Evolutionary conservation across 2,888 invertebrate genomes (phyloP).

Genomic region (Heliconius charithonia): DNA sequence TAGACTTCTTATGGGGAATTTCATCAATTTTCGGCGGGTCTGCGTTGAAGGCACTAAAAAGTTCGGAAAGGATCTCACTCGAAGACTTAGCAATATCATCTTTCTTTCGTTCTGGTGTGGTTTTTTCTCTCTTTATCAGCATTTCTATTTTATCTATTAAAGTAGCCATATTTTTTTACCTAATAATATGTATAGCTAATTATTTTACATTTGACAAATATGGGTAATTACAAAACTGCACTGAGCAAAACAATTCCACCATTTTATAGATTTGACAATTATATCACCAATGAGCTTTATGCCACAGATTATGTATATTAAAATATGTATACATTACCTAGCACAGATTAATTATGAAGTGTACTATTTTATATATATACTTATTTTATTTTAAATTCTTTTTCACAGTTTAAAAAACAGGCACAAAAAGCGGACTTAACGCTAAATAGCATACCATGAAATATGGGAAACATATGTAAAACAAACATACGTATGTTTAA

Average conservation of each 20-base stretch:
- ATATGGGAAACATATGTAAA: no score
- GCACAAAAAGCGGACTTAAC: no score
- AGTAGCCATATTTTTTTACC: slow-evolving; percentile 61
- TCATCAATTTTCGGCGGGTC: slow-evolving; percentile 85
- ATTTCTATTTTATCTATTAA: slow-evolving; percentile 76
- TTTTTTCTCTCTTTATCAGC: slow-evolving; percentile 76
- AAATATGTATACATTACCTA: background rate
- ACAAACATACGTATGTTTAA: no score
- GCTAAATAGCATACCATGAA: no score
- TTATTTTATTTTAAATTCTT: no score
- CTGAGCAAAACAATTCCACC: slow-evolving; percentile 21
- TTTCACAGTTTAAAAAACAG: no score
- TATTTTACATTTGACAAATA: background rate
- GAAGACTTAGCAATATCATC: slow-evolving; percentile 86
- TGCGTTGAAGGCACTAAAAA: slow-evolving; percentile 91
- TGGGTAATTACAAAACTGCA: slow-evolving; percentile 17
- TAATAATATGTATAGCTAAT: background rate
- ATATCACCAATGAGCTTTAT: background rate
- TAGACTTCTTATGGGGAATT: slow-evolving; percentile 70
- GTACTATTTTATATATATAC: background rate
- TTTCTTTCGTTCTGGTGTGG: slow-evolving; percentile 73
- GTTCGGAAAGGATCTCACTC: slow-evolving; percentile 91
- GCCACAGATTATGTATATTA: slow-evolving; percentile 8
- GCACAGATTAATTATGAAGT: background rate
- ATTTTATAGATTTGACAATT: slow-evolving; percentile 29